Evolutionary conservation across 2,113 vertebrate species (phyloP).

Genomic region (Ivindomyrus marchei): DNA sequence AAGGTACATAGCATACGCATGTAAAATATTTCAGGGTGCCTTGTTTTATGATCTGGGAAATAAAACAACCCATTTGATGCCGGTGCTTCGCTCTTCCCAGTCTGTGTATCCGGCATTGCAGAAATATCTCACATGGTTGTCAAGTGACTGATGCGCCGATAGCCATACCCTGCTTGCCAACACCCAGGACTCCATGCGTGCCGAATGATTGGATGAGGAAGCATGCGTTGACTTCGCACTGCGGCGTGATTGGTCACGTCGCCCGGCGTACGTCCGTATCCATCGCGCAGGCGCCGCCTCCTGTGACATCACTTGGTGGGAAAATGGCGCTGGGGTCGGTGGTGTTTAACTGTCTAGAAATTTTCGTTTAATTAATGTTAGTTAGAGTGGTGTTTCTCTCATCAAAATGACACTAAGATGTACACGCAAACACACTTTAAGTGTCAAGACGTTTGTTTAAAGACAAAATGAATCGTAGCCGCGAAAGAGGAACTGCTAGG

Average conservation of each 20-base stretch:
- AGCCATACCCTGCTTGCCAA: slow-evolving; percentile 4
- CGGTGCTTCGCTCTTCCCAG: slow-evolving; percentile 11
- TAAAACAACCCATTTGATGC: neutral
- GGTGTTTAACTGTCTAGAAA: slow-evolving; percentile 45
- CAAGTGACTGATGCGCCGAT: slow-evolving; percentile 21
- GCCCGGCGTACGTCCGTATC: slow-evolving; percentile 24
- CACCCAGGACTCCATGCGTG: neutral
- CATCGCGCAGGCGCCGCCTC: slow-evolving; percentile 35
- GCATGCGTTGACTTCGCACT: neutral
- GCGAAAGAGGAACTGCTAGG: neutral
- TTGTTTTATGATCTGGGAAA: neutral
- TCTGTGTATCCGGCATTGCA: neutral
- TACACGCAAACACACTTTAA: slow-evolving; percentile 28
- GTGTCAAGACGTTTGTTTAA: slow-evolving; percentile 35
- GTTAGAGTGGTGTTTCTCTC: neutral
- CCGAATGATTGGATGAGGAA: slow-evolving; percentile 33
- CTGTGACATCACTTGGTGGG: slow-evolving; percentile 39
- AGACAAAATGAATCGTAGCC: slow-evolving; percentile 27
- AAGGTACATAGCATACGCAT: neutral
- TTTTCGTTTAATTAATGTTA: slow-evolving; percentile 29
- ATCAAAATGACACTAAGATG: slow-evolving; percentile 11
- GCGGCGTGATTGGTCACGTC: slow-evolving; percentile 36
- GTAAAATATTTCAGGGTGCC: neutral
- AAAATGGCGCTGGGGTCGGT: slow-evolving; percentile 63
- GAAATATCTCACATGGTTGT: slow-evolving; percentile 35